Evolutionary conservation across 2,797 vertebrate species (phyloP), one percentile per base, ranked within the genome.

Genomic region (Rhynchonycteris naso): DNA sequence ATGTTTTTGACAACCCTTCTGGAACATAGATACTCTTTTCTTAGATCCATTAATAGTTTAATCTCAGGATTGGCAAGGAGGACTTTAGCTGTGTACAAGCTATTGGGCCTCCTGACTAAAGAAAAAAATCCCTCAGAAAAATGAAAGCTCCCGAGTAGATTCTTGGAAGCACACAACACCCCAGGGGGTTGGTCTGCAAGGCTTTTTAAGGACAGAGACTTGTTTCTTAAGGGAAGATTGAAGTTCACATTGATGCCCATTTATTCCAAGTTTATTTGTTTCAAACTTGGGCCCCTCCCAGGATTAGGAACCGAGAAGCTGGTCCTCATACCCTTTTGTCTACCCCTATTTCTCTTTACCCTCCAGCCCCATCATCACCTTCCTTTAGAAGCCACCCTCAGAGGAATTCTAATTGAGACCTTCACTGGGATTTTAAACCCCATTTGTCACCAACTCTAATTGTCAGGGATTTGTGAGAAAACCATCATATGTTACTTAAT

Each of bases 391-490:
- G 81, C 24, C 43, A 19, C 74, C 81, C 83, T 93, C 87, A 5
- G 85, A 87, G 94, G 94, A 84, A 89, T 91, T 87, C 89, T 91
- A 84, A 91, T 78, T 16, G 89, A 95, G 90, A 95, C 95, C 76
- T 79, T 96, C 95, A 47, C 72, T 92, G 96, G 93, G 93, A 96
- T 96, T 97, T 94, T 93, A 95, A 94, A 92, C 47, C 63, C 69
- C 94, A 86, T 88, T 90, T 94, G 84, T 88, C 3, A 5, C 84
- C 94, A 93, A 90, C 84, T 97, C 95, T 95, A 94, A 96, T 95
- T 95, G 95, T 85, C 81, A 92, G 95, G 91, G 93, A 96, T 97
- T 92, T 97, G 93, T 91, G 93, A 94, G 91, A 95, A 96, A 97
- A 97, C 95, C 81, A 80, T 95, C 54, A 2, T 82, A 83, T 85